Conservation (phyloP, 2,797 vertebrate genomes). For the Sitta carolinensis region DNA sequence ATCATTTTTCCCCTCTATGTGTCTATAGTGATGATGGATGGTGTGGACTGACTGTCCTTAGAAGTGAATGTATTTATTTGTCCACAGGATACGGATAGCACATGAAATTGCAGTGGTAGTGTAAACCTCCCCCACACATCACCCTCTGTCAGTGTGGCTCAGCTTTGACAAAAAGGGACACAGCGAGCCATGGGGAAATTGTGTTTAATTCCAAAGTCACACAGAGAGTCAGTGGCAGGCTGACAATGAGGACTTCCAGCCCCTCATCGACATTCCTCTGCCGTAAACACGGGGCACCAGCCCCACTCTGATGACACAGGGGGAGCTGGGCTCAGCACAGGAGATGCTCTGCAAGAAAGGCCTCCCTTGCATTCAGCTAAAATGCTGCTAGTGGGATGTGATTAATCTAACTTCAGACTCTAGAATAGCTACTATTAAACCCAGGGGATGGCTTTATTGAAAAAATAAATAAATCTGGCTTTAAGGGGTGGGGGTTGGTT, state of each 20-base stretch:
- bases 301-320: not conserved
- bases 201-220: conserved; percentile 72
- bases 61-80: conserved; percentile 70
- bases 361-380: not conserved
- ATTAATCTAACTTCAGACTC: conserved; percentile 42
- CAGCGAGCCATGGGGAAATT: conserved; percentile 62
- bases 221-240: conserved; percentile 58
- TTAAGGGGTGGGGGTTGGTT: not conserved
- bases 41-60: conserved; percentile 62
- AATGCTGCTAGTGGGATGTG: conserved; percentile 41
- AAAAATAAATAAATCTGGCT: conserved; percentile 30
- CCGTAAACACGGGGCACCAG: conserved; percentile 29
- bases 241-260: conserved; percentile 56
- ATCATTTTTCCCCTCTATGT: conserved; percentile 43
- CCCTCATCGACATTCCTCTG: conserved; percentile 50
- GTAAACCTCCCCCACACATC: conserved; percentile 69
- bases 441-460: conserved; percentile 23
- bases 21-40: conserved; percentile 67
- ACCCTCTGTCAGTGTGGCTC: conserved; percentile 66
- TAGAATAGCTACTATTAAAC: conserved; percentile 40
- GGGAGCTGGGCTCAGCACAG: not conserved
- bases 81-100: conserved; percentile 63
- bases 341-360: conserved; percentile 16
- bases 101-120: conserved; percentile 66
- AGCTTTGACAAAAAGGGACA: conserved; percentile 71